Conservation (phyloP, 2,888 invertebrate genomes). For the Leptarthrus brevirostris region DNA sequence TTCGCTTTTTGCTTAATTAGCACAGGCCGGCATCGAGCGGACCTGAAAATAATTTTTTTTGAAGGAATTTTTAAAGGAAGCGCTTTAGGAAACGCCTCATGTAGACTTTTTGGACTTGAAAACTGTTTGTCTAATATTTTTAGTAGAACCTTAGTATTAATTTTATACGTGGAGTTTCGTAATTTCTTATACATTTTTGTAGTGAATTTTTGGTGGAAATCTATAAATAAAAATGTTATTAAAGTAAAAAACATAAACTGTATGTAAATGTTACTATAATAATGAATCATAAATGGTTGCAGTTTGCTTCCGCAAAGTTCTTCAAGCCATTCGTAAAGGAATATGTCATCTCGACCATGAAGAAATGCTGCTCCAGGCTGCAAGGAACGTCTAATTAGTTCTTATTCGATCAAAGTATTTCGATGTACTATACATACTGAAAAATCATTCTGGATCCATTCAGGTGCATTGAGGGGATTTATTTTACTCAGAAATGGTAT, state of each 20-base stretch:
- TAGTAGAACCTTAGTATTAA: slow-evolving; percentile 60
- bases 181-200: slow-evolving; percentile 57
- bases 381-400: neutral
- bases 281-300: slow-evolving; percentile 64
- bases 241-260: neutral
- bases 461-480: slow-evolving; percentile 59
- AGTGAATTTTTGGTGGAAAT: slow-evolving; percentile 59
- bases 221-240: no score
- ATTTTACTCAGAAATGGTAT: slow-evolving; percentile 64
- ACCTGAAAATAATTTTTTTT: slow-evolving; percentile 63
- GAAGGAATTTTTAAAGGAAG: slow-evolving; percentile 58
- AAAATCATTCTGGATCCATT: slow-evolving; percentile 61
- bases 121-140: slow-evolving; percentile 60
- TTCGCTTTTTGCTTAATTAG: slow-evolving; percentile 59
- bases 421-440: slow-evolving; percentile 56
- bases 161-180: slow-evolving; percentile 59
- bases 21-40: slow-evolving; percentile 63
- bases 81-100: slow-evolving; percentile 59
- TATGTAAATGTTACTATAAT: slow-evolving; percentile 58
- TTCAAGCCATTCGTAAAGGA: slow-evolving; percentile 65
- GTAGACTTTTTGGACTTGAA: neutral
- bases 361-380: slow-evolving; percentile 62
- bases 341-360: slow-evolving; percentile 63
- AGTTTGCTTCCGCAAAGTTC: slow-evolving; percentile 62
- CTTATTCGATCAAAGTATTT: no score